Evolutionary conservation across 2,113 vertebrate species (phyloP).

Genomic region (Phrynocephalus versicolor): DNA sequence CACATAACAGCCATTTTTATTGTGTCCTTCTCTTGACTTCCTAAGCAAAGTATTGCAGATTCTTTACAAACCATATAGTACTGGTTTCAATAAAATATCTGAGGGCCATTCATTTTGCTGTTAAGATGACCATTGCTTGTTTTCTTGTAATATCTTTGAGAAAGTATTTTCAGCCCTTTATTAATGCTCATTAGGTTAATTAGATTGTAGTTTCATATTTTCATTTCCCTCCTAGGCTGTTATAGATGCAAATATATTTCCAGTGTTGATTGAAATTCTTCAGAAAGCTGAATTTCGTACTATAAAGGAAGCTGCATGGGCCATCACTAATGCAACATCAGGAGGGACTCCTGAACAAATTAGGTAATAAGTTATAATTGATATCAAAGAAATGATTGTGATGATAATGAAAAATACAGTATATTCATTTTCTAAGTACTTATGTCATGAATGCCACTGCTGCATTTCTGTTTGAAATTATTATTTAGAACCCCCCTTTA

Average conservation of each 20-base stretch:
- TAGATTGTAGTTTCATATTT: not conserved
- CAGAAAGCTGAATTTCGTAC: conserved; percentile 94
- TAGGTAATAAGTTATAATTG: conserved; percentile 66
- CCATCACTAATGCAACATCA: conserved; percentile 88
- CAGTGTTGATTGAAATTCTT: conserved; percentile 89
- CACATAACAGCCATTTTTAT: not conserved
- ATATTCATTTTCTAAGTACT: not conserved
- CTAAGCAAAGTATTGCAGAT: not conserved
- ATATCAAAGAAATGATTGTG: not conserved
- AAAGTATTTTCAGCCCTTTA: not conserved
- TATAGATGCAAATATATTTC: conserved; percentile 93
- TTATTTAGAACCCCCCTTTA: not conserved
- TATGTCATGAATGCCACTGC: not conserved
- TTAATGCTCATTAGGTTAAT: not conserved
- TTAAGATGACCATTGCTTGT: not conserved
- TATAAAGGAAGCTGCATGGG: conserved; percentile 91
- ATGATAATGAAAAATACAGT: not conserved
- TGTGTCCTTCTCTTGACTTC: not conserved
- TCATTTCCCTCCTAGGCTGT: conserved; percentile 78
- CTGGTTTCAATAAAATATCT: not conserved
- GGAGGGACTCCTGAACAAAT: conserved; percentile 89
- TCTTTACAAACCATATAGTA: not conserved
- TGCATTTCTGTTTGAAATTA: not conserved
- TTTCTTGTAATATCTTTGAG: not conserved
- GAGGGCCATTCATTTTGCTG: not conserved